These are phyloP conservation scores for Lagodon rhomboides DNA, from an alignment of 2,797 vertebrate genomes.

Conservation along the genomic window DNA sequence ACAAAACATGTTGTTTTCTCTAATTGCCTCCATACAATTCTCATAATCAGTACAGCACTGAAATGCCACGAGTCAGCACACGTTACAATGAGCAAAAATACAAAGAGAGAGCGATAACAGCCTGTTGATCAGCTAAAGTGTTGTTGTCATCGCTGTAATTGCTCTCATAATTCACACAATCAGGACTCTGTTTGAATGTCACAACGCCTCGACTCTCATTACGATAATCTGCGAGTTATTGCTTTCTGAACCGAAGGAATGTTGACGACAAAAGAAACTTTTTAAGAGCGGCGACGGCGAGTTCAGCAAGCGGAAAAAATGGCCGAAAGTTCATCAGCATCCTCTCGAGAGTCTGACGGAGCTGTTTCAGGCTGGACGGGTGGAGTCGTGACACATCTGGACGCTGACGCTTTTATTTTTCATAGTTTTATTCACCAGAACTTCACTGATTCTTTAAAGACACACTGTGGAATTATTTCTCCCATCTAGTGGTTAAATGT, in stretches of 20 bases:
- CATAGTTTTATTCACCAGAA: too few species aligned
- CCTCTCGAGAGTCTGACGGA: neutral
- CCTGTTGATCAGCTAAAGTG: slow-evolving; percentile 36
- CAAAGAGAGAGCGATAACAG: slow-evolving; percentile 21
- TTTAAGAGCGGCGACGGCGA: slow-evolving; percentile 5
- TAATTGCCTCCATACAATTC: slow-evolving; percentile 44
- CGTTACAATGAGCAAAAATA: slow-evolving; percentile 23
- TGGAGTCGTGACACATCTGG: too few species aligned
- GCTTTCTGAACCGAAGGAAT: slow-evolving; percentile 27
- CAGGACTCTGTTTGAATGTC: slow-evolving; percentile 27
- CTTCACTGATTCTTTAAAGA: too few species aligned
- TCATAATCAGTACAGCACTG: slow-evolving; percentile 17
- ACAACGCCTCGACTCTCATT: slow-evolving; percentile 21
- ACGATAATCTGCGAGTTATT: slow-evolving; percentile 23
- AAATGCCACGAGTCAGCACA: slow-evolving; percentile 38
- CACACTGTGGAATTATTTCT: too few species aligned
- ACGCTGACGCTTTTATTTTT: too few species aligned
- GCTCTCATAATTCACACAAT: slow-evolving; percentile 50
- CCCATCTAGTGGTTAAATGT: too few species aligned
- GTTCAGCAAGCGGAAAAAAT: too few species aligned
- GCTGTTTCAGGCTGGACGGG: too few species aligned
- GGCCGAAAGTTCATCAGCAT: neutral
- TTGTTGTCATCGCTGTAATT: slow-evolving; percentile 40
- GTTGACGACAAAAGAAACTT: slow-evolving; percentile 17
- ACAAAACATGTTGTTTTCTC: slow-evolving; percentile 33